These are phyloP conservation scores for Brachypteracias leptosomus DNA, from an alignment of 2,113 vertebrate species.

Conservation along the genomic window DNA sequence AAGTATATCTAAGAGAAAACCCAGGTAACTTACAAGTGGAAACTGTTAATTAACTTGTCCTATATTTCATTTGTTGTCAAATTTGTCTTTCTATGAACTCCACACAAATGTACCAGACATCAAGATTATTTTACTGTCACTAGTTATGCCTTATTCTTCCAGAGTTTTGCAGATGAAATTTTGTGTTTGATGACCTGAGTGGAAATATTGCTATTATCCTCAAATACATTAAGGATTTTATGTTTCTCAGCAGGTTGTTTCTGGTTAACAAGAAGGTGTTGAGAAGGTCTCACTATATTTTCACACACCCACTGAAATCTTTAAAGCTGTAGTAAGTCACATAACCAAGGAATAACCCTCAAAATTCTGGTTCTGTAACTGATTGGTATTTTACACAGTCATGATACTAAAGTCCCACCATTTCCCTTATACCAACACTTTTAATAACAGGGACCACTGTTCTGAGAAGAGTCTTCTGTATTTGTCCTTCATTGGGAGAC, in stretches of 20 bases:
- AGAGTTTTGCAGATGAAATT: neutral
- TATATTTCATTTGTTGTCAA: neutral
- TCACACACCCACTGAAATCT: neutral
- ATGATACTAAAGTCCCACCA: neutral
- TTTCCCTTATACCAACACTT: neutral
- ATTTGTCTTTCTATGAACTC: neutral
- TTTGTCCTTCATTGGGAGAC: neutral
- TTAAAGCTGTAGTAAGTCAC: neutral
- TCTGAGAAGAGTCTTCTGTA: neutral
- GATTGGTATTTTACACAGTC: neutral
- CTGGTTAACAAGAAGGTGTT: neutral
- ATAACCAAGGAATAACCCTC: neutral
- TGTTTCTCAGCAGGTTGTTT: neutral
- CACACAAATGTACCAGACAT: neutral
- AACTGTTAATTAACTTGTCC: neutral
- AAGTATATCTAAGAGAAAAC: neutral
- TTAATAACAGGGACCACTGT: neutral
- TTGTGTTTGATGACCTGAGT: neutral
- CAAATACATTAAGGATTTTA: neutral
- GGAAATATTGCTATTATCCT: neutral
- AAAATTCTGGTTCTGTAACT: neutral
- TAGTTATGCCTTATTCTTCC: neutral
- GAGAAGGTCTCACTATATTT: neutral
- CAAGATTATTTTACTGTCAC: neutral
- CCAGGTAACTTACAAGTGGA: neutral